Percentiles rank a stretch among this genome's conserved stretches.
These are phyloP conservation scores for Alosa alosa DNA, from an alignment of 2,113 vertebrate species.

Conservation along the genomic window DNA sequence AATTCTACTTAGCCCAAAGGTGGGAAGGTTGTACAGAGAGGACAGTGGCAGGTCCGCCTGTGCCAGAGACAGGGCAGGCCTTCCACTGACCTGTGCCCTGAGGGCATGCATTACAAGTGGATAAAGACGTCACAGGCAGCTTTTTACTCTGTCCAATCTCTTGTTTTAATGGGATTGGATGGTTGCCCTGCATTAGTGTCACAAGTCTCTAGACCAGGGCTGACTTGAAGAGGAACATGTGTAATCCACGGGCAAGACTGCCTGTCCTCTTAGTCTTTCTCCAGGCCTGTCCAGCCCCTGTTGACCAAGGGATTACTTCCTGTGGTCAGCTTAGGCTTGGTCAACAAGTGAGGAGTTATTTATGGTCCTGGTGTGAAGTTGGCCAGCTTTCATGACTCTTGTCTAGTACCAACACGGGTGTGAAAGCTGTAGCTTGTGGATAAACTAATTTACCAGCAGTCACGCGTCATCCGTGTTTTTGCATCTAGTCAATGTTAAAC, in stretches of 20 bases:
- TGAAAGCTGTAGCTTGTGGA: background rate
- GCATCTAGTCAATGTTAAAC: background rate
- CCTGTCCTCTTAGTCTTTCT: background rate
- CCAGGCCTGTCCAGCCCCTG: background rate
- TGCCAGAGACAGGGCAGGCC: background rate
- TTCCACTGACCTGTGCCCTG: background rate
- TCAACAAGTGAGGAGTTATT: background rate
- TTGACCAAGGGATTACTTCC: background rate
- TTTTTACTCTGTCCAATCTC: slow-evolving; percentile 6
- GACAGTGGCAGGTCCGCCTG: background rate
- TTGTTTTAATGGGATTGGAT: slow-evolving; percentile 31
- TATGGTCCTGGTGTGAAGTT: background rate
- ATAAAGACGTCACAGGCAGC: slow-evolving; percentile 9
- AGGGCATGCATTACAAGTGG: background rate
- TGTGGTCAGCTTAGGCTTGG: background rate
- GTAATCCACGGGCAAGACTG: slow-evolving; percentile 40
- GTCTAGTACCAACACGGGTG: background rate
- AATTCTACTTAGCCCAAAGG: background rate
- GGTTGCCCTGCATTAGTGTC: slow-evolving; percentile 23
- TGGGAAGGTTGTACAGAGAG: background rate
- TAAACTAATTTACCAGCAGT: background rate
- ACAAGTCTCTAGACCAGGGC: background rate
- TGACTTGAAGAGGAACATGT: slow-evolving; percentile 50
- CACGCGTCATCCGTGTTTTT: background rate
- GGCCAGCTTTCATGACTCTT: background rate